phyloP scores from a whole-genome alignment of 2,797 vertebrate species.

The Falco novaeseelandiae region DNA sequence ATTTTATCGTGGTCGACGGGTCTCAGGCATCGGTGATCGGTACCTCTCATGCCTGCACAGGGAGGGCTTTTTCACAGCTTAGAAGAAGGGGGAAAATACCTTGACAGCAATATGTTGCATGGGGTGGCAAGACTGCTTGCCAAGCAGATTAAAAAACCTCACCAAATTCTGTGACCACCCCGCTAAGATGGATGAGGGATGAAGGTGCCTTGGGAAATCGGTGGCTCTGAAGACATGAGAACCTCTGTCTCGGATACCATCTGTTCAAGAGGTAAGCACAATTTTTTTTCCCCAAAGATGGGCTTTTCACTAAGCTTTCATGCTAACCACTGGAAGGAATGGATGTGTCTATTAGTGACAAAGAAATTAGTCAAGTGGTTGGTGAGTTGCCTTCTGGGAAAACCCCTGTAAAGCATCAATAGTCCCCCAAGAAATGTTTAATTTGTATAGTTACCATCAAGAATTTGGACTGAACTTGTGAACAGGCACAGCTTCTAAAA shows the following conservation, averaged over 20 bases:
- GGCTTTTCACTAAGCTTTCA: not conserved
- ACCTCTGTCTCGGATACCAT: not conserved
- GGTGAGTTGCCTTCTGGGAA: not conserved
- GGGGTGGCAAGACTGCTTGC: not conserved
- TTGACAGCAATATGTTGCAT: not conserved
- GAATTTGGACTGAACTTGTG: not conserved
- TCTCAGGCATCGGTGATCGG: not conserved
- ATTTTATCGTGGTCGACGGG: not conserved
- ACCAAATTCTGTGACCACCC: not conserved
- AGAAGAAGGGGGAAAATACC: not conserved
- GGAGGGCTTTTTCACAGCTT: not conserved
- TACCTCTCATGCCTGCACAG: not conserved
- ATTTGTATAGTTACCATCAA: not conserved
- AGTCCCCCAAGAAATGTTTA: not conserved
- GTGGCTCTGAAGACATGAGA: not conserved
- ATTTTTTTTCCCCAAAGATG: not conserved
- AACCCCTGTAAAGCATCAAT: not conserved
- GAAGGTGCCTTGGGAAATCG: not conserved
- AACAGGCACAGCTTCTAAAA: not conserved
- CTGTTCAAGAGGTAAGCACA: not conserved
- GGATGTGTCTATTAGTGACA: not conserved
- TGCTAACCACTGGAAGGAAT: not conserved
- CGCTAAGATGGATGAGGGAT: not conserved
- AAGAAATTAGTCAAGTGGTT: not conserved
- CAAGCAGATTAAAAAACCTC: not conserved